phyloP scores from a whole-genome alignment of 2,888 invertebrate species.

The Aleiodes testaceus region DNA sequence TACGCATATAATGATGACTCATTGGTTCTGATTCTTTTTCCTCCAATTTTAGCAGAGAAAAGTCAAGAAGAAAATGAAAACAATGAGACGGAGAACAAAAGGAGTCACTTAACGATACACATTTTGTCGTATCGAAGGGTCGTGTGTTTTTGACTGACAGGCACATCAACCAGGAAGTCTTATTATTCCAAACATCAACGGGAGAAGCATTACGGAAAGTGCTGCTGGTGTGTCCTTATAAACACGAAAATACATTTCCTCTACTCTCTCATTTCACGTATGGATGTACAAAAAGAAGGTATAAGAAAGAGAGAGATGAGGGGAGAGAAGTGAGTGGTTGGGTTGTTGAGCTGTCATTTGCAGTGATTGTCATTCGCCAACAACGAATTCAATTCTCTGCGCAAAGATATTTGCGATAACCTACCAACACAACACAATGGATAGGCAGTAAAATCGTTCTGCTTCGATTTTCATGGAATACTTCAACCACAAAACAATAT shows the following conservation, averaged over 20 bases:
- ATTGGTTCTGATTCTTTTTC: neutral
- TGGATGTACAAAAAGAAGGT: neutral
- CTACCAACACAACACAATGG: slow-evolving; percentile 2
- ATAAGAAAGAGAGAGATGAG: neutral
- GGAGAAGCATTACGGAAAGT: slow-evolving; percentile 33
- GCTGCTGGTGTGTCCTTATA: slow-evolving; percentile 1
- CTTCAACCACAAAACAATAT: slow-evolving; percentile 1
- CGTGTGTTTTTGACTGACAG: slow-evolving; percentile 29
- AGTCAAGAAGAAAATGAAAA: slow-evolving; percentile 1
- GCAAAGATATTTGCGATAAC: slow-evolving; percentile 25
- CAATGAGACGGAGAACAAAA: slow-evolving; percentile 19
- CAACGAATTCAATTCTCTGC: slow-evolving; percentile 41
- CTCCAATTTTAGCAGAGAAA: neutral
- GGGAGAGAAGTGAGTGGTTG: slow-evolving; percentile 2
- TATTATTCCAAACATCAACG: slow-evolving; percentile 30
- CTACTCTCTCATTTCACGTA: slow-evolving; percentile 20
- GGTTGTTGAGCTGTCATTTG: slow-evolving; percentile 41
- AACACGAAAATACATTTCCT: neutral
- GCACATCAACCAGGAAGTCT: slow-evolving; percentile 19
- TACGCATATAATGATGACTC: neutral
- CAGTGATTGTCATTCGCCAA: slow-evolving; percentile 46
- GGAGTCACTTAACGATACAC: slow-evolving; percentile 23
- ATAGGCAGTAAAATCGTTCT: slow-evolving; percentile 22
- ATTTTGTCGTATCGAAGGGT: slow-evolving; percentile 24
- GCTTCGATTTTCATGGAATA: slow-evolving; percentile 38